These are phyloP conservation scores for Drosophila nannoptera DNA, from an alignment of 1,140 invertebrate species.

Conservation along the genomic window DNA sequence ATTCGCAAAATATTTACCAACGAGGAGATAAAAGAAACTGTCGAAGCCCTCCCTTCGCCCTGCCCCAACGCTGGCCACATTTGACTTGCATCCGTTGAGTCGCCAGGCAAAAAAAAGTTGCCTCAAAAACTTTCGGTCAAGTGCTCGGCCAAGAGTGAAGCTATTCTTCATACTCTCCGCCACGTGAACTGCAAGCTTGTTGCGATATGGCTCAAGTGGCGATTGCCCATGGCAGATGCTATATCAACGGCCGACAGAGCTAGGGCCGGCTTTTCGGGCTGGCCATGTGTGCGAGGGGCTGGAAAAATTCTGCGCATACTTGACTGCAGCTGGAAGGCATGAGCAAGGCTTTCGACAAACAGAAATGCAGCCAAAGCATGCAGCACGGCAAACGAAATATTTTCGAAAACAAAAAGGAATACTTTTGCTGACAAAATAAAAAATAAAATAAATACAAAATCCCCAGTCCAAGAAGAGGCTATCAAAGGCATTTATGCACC, in stretches of 20 bases:
- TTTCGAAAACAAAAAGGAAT: neutral
- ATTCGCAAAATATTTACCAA: no score
- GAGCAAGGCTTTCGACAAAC: neutral
- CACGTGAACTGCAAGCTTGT: conserved; percentile 57
- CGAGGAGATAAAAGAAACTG: no score
- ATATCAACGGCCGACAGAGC: neutral
- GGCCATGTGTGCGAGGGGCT: neutral
- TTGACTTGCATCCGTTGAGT: no score
- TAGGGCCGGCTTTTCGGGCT: neutral
- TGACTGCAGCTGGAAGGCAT: neutral
- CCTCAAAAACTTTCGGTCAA: no score
- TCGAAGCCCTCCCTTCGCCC: no score
- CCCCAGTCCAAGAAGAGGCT: no score
- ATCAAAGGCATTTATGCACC: no score
- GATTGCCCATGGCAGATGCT: neutral
- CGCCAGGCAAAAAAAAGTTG: no score
- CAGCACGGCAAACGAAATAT: neutral
- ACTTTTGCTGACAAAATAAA: no score
- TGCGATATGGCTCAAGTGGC: conserved; percentile 7
- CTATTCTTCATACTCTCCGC: no score
- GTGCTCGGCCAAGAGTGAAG: neutral
- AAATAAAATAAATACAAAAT: no score
- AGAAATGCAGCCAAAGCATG: neutral
- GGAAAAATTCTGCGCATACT: neutral
- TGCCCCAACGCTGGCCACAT: no score